Evolutionary conservation across 1,140 invertebrate species (phyloP).

Genomic region (Nautilus pompilius): DNA sequence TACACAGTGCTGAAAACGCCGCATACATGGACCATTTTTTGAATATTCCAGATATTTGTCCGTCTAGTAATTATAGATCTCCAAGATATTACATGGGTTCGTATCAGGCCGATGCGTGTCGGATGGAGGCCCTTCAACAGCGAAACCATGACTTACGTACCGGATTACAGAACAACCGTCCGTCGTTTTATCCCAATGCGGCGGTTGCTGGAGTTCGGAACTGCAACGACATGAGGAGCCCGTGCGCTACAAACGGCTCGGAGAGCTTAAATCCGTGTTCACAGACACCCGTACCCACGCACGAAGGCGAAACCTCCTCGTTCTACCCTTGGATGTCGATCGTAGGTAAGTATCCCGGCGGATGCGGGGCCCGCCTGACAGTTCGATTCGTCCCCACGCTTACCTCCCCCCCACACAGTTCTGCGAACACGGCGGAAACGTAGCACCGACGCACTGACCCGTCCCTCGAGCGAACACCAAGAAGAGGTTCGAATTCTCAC

Average conservation of each 20-base stretch:
- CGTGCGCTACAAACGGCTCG: slow-evolving; percentile 9
- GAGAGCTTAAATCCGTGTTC: slow-evolving; percentile 12
- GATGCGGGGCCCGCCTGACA: too few relatives aligned
- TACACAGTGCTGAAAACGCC: slow-evolving; percentile 30
- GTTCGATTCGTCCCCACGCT: too few relatives aligned
- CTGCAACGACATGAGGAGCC: slow-evolving; percentile 30
- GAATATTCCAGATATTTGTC: slow-evolving; percentile 51
- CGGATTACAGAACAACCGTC: slow-evolving; percentile 39
- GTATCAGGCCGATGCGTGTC: slow-evolving; percentile 42
- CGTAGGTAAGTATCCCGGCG: slow-evolving; percentile 34
- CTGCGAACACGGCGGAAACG: too few relatives aligned
- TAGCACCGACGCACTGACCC: too few relatives aligned
- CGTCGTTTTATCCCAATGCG: slow-evolving; percentile 47
- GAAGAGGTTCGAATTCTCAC: too few relatives aligned
- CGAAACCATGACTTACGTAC: slow-evolving; percentile 45
- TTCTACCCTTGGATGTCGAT: slow-evolving; percentile 53
- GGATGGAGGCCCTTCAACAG: slow-evolving; percentile 45
- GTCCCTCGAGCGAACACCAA: too few relatives aligned
- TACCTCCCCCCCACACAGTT: too few relatives aligned
- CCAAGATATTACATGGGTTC: slow-evolving; percentile 43
- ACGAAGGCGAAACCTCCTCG: slow-evolving; percentile 33
- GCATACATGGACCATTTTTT: slow-evolving; percentile 52
- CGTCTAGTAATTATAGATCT: slow-evolving; percentile 39
- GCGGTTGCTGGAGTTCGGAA: slow-evolving; percentile 40
- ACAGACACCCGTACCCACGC: slow-evolving; percentile 24